Conservation (phyloP, 2,113 vertebrate genomes). For the Aix galericulata region DNA sequence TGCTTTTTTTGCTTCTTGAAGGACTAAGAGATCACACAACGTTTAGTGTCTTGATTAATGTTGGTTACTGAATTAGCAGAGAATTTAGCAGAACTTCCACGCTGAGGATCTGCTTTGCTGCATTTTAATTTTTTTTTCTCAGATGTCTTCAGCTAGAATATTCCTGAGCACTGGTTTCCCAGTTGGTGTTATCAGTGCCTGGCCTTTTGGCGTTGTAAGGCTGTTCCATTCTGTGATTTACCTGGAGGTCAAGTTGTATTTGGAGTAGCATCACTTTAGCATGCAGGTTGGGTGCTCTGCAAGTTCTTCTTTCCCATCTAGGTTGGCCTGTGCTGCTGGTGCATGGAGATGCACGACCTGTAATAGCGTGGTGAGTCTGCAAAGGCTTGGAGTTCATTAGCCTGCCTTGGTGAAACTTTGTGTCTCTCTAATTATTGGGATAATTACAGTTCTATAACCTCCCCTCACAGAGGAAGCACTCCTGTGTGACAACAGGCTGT, state of each 20-base stretch:
- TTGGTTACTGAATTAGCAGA: not conserved
- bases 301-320: not conserved
- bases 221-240: not conserved
- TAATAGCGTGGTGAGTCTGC: not conserved
- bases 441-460: slow-evolving; percentile 17
- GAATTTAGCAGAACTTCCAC: not conserved
- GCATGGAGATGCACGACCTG: not conserved
- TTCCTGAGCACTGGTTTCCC: not conserved
- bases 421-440: not conserved
- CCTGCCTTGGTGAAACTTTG: not conserved
- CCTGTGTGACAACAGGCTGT: not conserved
- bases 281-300: not conserved
- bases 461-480: not conserved
- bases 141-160: not conserved
- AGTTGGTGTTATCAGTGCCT: not conserved
- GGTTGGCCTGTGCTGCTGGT: not conserved
- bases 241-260: not conserved
- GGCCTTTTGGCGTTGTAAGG: not conserved
- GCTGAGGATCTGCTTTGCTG: not conserved
- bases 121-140: not conserved
- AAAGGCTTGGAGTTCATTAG: not conserved
- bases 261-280: not conserved
- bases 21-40: not conserved
- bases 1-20: not conserved
- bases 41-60: not conserved